Evolutionary conservation across 2,113 vertebrate species (phyloP), one percentile per base, ranked within the genome.

Genomic region (Emydura subglobosa): DNA sequence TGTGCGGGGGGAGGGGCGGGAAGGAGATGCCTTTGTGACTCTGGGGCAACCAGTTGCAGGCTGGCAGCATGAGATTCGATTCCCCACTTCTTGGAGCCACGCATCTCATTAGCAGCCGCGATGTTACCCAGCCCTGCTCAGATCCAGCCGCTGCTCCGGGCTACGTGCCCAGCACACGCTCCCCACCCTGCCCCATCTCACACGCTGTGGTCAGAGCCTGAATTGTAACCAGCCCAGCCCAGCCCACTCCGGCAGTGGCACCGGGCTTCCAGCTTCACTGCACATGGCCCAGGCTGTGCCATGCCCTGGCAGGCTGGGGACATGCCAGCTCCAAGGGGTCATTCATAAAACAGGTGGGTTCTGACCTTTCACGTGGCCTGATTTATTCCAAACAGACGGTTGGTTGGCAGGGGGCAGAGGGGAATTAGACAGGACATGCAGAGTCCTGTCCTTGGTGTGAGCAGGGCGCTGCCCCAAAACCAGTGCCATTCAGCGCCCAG

Each of bases 401-500:
- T 29, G 78, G 92, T 93, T 81, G 85, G 44, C 85, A 89, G 65
- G 85, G 79, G 14, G 53, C 16, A 79, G 54, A 47, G 80, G 14
- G 87, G 83, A 27, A 42, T 5, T 1, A 42, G 3, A 16, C 0
- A 0, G 34, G 22, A 7, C 11, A 7, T 3, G 57, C 57, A 61
- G 57, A 27, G 29, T 27, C 57, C 57, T 61, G 57, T 14, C 57
- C 27, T 31, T 31, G 57, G 57, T 6, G 57, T 61, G 17, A 34
- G 31, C 31, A 16, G 59, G 59, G 59, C 14, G 31, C 14, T 65
- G 31, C 61, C 59, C 34, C 76, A 83, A 92, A 85, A 76, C 34
- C 57, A 0, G 0, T 8, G 1, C 0, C 24, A 34, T 31, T 59
- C 83, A 47, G 29, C 25, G 6, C 27, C 25, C 16, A n/a, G 25